Base-by-base conservation (phyloP, 2,113 vertebrate species). In the Siniperca knerii region DNA sequence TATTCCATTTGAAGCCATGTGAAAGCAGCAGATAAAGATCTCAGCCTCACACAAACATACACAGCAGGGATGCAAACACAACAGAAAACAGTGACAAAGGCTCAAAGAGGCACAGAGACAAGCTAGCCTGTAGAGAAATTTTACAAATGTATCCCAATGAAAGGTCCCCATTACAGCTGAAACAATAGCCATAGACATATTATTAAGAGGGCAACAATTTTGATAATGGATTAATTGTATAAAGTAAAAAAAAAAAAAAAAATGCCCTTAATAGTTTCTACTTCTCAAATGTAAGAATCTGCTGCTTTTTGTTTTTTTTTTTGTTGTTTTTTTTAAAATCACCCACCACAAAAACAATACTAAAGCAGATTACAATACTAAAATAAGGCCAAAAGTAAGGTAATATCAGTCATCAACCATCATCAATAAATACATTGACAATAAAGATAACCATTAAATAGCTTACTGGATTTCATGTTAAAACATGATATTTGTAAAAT, bases 41-140 rank as follows among this genome's bases (percentile, higher is more conserved):
- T 44, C 42, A 83, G 10, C 78, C 40, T 54, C 66, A 62, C 55
- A 20, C 65, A 61, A 25, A 69, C 46, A 81, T 46, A n/a, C 57
- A 71, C 60, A 79, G 37, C 71, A 90, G 82, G 82, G 80, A 92
- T 85, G 84, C 50, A 91, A 91, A 90, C 73, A 89, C 33, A 11
- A 52, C 44, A 78, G 58, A 68, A 54, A 74, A 52, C 33, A 29
- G 42, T 21, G 23, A 35, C 21, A 65, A 68, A 60, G 42, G 7
- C 40, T 20, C 7, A 64, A 75, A 77, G 23, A 65, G 25, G 44
- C 18, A 69, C 48, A 29, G 11, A 5, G 50, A 58, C 40, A 65
- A 48, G 25, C 13, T 66, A 42, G 25, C 4, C 5, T 42, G 6
- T 10, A n/a, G 18, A 73, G 20, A 46, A 8, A 13, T 20, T 37